Evolutionary conservation across 1,140 invertebrate species (phyloP).

Genomic region (Elysia chlorotica): DNA sequence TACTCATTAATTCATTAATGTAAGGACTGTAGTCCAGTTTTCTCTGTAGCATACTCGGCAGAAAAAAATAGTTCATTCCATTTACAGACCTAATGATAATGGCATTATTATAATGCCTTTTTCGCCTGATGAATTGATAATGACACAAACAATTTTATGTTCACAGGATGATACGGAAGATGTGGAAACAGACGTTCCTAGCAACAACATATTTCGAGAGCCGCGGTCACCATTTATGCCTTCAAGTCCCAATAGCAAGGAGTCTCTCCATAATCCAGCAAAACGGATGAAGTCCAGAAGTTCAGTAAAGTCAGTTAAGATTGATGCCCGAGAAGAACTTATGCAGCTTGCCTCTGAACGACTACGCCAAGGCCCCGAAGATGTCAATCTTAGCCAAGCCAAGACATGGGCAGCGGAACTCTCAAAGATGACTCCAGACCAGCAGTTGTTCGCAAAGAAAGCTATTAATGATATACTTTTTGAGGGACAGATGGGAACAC

Average conservation of each 20-base stretch:
- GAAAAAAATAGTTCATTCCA: not conserved
- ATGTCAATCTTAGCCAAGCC: not conserved
- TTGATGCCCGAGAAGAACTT: not conserved
- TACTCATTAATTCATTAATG: not conserved
- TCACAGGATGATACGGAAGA: not conserved
- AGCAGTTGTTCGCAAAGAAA: conserved; percentile 3
- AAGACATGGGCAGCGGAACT: not conserved
- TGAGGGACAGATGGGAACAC: not conserved
- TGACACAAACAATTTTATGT: not conserved
- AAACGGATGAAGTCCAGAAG: not conserved
- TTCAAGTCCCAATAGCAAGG: not conserved
- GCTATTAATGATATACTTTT: conserved; percentile 6
- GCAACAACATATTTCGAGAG: not conserved
- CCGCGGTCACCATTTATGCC: not conserved
- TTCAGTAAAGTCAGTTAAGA: not conserved
- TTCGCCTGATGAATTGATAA: not conserved
- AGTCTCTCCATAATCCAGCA: not conserved
- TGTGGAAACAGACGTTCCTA: not conserved
- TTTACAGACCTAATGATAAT: not conserved
- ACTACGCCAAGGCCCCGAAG: not conserved
- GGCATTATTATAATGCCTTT: not conserved
- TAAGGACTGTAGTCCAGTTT: not conserved
- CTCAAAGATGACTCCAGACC: not conserved
- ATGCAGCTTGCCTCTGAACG: not conserved
- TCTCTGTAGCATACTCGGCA: not conserved